phyloP scores from a whole-genome alignment of 1,140 invertebrate genomes.

The Solenopsis invicta region DNA sequence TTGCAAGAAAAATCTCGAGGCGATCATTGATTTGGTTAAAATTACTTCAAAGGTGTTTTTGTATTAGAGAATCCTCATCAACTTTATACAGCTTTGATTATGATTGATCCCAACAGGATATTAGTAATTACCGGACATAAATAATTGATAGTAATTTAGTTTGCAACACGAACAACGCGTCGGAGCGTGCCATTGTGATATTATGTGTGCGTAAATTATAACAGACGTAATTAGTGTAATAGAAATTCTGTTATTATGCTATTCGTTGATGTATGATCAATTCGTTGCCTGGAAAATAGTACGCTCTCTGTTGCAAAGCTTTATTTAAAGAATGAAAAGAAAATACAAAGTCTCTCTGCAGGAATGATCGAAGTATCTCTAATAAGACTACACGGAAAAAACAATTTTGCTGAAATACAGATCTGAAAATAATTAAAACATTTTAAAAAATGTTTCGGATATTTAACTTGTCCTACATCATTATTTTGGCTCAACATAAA shows the following conservation, averaged over 20 bases:
- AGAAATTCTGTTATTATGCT: conserved; percentile 49
- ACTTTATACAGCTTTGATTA: conserved; percentile 27
- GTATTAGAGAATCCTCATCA: neutral
- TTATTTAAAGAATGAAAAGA: neutral
- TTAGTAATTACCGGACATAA: conserved; percentile 45
- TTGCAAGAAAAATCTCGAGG: neutral
- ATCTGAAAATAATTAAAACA: too few relatives aligned
- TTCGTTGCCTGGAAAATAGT: conserved; percentile 10
- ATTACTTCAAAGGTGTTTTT: neutral
- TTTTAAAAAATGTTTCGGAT: too few relatives aligned
- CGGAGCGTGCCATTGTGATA: conserved; percentile 23
- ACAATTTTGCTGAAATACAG: too few relatives aligned
- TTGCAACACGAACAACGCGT: conserved; percentile 38
- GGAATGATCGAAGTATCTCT: neutral
- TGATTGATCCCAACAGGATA: conserved; percentile 15
- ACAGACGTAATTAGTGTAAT: conserved; percentile 53
- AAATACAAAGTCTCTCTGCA: neutral
- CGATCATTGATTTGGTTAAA: neutral
- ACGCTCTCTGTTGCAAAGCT: neutral
- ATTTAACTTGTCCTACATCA: too few relatives aligned
- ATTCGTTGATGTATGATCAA: conserved; percentile 33
- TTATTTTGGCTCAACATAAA: too few relatives aligned
- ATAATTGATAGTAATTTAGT: conserved; percentile 63
- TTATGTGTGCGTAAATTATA: conserved; percentile 50
- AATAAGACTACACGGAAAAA: neutral